These are phyloP conservation scores for Emydocephalus ijimae DNA, from an alignment of 2,113 vertebrate species.

Conservation along the genomic window DNA sequence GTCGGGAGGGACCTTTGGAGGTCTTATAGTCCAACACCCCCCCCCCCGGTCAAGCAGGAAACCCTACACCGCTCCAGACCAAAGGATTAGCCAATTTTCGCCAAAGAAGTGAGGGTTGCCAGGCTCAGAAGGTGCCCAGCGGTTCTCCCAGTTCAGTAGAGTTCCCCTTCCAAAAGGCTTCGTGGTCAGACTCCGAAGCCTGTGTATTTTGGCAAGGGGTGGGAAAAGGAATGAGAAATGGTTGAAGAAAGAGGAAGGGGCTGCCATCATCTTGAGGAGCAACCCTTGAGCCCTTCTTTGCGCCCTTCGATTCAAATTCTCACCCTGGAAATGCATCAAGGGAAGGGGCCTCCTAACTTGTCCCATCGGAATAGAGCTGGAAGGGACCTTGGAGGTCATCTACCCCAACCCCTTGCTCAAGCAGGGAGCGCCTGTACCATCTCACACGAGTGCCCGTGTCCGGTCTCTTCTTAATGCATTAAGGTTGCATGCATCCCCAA, in stretches of 20 bases:
- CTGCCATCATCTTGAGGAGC: neutral
- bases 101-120: neutral
- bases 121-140: neutral
- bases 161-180: neutral
- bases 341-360: too few species aligned
- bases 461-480: too few species aligned
- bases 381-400: too few species aligned
- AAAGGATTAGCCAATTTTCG: rapidly evolving
- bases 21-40: too few species aligned
- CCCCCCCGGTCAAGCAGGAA: too few species aligned
- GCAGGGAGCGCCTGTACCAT: too few species aligned
- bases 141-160: neutral
- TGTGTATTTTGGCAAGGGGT: neutral
- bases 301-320: neutral
- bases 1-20: too few species aligned
- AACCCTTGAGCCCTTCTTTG: neutral
- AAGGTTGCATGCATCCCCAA: neutral
- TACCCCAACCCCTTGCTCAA: too few species aligned
- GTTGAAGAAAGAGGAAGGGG: neutral
- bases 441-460: too few species aligned
- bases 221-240: neutral
- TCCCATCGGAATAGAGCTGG: too few species aligned
- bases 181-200: neutral
- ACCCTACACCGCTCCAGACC: too few species aligned
- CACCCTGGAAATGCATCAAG: neutral